These are phyloP conservation scores for Pachliopta kotzebuea DNA, from an alignment of 2,888 invertebrate species.

Conservation along the genomic window DNA sequence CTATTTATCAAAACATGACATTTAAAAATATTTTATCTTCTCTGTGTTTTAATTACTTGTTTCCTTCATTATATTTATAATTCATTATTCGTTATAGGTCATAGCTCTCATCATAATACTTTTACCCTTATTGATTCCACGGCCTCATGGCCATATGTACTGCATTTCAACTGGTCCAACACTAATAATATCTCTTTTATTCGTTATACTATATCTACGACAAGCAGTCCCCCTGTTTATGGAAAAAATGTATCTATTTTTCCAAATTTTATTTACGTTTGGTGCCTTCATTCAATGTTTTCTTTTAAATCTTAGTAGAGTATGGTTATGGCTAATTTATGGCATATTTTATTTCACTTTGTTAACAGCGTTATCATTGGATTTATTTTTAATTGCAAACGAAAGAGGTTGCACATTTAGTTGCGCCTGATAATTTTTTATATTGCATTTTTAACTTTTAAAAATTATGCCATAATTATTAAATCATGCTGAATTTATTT, in stretches of 20 bases:
- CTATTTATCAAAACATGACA: not conserved
- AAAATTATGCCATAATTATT: not conserved
- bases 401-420: slow-evolving; percentile 76
- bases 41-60: not conserved
- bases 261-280: slow-evolving; percentile 74
- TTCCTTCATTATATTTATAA: slow-evolving; percentile 31
- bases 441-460: slow-evolving; percentile 29
- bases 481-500: slow-evolving; percentile 8
- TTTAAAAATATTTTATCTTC: slow-evolving; percentile 7
- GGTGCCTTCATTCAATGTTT: slow-evolving; percentile 74
- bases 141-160: slow-evolving; percentile 71
- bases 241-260: slow-evolving; percentile 76
- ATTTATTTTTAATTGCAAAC: slow-evolving; percentile 71
- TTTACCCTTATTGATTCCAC: slow-evolving; percentile 55
- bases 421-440: slow-evolving; percentile 50
- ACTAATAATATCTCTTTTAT: slow-evolving; percentile 64
- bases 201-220: slow-evolving; percentile 64
- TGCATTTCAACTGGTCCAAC: slow-evolving; percentile 73
- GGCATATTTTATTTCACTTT: slow-evolving; percentile 66
- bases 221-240: slow-evolving; percentile 69
- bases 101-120: slow-evolving; percentile 56
- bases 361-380: slow-evolving; percentile 59
- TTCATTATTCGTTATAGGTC: slow-evolving; percentile 54
- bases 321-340: slow-evolving; percentile 70
- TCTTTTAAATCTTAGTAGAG: slow-evolving; percentile 60